Conservation (phyloP, 1,140 invertebrate species). For the Carcinoscorpius rotundicauda region DNA sequence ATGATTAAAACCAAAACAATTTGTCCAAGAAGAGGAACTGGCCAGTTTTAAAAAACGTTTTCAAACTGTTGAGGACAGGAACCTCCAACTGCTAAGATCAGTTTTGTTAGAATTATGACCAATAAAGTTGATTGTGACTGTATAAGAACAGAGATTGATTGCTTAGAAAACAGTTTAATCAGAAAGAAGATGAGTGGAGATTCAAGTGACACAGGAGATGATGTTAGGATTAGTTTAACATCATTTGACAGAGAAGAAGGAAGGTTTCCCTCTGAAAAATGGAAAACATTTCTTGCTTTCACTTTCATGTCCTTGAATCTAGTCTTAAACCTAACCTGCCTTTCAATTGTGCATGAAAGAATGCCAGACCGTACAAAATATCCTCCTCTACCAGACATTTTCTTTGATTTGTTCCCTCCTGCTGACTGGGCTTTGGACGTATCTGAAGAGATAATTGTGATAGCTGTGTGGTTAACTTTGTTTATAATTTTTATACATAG, state of each 20-base stretch:
- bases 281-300: conserved; percentile 48
- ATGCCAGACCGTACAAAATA: conserved; percentile 57
- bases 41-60: too few species aligned
- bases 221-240: conserved; percentile 16
- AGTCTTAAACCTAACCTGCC: conserved; percentile 41
- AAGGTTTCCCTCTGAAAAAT: conserved; percentile 53
- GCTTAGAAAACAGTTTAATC: too few species aligned
- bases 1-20: too few species aligned
- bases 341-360: conserved; percentile 70
- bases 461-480: conserved; percentile 55
- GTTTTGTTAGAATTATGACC: too few species aligned
- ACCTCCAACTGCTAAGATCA: too few species aligned
- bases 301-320: conserved; percentile 36
- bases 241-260: conserved; percentile 45
- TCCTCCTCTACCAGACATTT: conserved; percentile 61
- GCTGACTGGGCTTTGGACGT: conserved; percentile 66
- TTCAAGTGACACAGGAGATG: too few species aligned
- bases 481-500: conserved; percentile 67
- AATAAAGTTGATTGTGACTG: too few species aligned
- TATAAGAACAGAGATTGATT: too few species aligned
- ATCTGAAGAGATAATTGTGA: conserved; percentile 75
- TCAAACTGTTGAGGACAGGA: too few species aligned
- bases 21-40: too few species aligned
- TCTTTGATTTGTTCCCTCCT: conserved; percentile 58
- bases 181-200: too few species aligned